Percentiles rank a stretch among this genome's conserved stretches.
phyloP scores from a whole-genome alignment of 2,888 invertebrate genomes.

The Lycia hirtaria region DNA sequence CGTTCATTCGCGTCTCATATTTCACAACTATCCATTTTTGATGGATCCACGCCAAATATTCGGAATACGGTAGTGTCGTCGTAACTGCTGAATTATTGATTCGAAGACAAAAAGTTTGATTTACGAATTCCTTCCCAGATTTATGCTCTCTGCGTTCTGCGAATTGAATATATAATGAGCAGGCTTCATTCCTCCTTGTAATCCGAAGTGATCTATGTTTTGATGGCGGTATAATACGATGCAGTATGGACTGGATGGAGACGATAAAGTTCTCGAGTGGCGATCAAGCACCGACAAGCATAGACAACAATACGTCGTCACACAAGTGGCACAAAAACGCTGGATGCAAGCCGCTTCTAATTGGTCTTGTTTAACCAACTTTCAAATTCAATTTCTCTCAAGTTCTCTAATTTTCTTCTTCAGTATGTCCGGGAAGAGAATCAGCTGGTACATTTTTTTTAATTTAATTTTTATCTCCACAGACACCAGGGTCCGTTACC shows the following conservation, averaged over 20 bases:
- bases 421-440: too few relatives aligned
- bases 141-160: conserved; percentile 68
- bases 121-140: conserved; percentile 67
- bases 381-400: too few relatives aligned
- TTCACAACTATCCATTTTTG: conserved; percentile 34
- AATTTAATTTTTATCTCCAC: too few relatives aligned
- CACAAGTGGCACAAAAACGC: too few relatives aligned
- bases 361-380: too few relatives aligned
- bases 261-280: too few relatives aligned
- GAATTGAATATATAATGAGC: conserved; percentile 74
- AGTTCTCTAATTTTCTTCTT: too few relatives aligned
- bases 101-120: conserved; percentile 75
- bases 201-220: conserved; percentile 43
- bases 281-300: too few relatives aligned
- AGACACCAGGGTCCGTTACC: too few relatives aligned
- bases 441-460: too few relatives aligned
- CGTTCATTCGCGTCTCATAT: conserved; percentile 22
- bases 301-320: too few relatives aligned
- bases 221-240: neutral
- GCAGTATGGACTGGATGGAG: conserved; percentile 20
- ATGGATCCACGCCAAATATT: conserved; percentile 37
- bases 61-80: conserved; percentile 45
- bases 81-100: conserved; percentile 69
- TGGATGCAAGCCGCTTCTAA: too few relatives aligned
- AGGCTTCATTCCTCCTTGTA: conserved; percentile 43